phyloP scores from a whole-genome alignment of 2,797 vertebrate species.

The Chiroxiphia lanceolata region DNA sequence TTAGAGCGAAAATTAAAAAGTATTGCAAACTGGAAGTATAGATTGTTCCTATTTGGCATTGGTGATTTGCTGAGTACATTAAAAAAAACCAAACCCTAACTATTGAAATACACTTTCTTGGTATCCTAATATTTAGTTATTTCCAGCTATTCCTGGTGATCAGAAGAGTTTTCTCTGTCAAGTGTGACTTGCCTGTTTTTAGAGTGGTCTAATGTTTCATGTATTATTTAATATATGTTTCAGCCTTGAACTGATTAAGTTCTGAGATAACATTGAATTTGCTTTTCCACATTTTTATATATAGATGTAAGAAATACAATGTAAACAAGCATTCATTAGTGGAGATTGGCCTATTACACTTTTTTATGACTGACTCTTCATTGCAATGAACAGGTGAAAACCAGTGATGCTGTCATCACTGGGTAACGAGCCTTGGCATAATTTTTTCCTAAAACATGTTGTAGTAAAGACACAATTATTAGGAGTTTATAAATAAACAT shows the following conservation, averaged over 20 bases:
- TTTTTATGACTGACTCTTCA: not conserved
- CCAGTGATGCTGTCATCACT: slow-evolving; percentile 16
- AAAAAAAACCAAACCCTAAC: not conserved
- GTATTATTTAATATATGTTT: not conserved
- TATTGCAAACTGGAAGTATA: not conserved
- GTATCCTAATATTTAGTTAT: not conserved
- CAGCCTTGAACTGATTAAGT: not conserved
- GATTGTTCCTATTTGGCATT: not conserved
- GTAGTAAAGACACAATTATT: slow-evolving; percentile 37
- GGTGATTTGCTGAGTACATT: not conserved
- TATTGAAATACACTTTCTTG: not conserved
- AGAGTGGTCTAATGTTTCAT: not conserved
- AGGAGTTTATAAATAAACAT: slow-evolving; percentile 28
- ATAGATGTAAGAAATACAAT: not conserved
- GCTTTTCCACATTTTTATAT: not conserved
- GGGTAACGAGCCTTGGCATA: slow-evolving; percentile 19
- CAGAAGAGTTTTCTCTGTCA: not conserved
- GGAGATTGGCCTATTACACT: not conserved
- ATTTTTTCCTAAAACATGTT: slow-evolving; percentile 20
- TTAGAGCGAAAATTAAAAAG: not conserved
- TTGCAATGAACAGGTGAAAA: not conserved
- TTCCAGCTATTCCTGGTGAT: not conserved
- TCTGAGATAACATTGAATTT: not conserved
- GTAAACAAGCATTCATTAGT: not conserved
- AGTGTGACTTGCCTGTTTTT: not conserved